Base-by-base conservation (phyloP, 1,140 invertebrate species). In the Temnothorax nylanderi region DNA sequence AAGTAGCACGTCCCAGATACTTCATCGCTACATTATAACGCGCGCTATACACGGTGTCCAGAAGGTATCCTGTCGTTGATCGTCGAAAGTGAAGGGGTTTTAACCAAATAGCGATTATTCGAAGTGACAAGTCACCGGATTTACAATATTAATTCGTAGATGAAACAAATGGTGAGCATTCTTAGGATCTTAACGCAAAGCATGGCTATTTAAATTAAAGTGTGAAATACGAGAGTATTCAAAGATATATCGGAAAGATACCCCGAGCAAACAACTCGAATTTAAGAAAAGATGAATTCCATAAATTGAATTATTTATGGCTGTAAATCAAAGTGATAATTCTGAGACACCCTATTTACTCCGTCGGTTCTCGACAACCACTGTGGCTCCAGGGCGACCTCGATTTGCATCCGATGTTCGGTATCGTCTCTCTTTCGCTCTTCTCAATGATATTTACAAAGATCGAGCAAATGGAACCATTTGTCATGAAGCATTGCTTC, bases 1-100 rank as follows among this genome's bases (percentile, higher is more conserved):
- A 95, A 94, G 93, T 93, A 89, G 89, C 89, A 90, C 90, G 92
- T 90, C 90, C 90, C 88, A 92, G 90, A 92, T 92, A 92, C 77
- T 71, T 62, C 54, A 75, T 75, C 67, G 72, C 56, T 69, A 60
- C 26, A 54, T 49, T 84, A 56, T 54, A 64, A 76, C 49, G 18
- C 18, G 41, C 54, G 26, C 5, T 75, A 75, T 41, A 84, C 44
- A 60, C 69, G 69, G 80, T 84, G 80, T 84, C 21, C 67, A 16
- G 56, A 56, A 84, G 75, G 8, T 49, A 84, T 49, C 18, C 32
- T 7, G 41, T 4, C n/a, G n/a, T 8, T 13, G 16, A 32, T 34
- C 62, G 62, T 60, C 54, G 54, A 75, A 84, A 84, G 54, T 75
- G 80, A 84, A 84, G 56, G 4, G 41, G n/a, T 18, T 49, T 62